Conservation (phyloP, 1,140 invertebrate species). For the Drosophila prosaltans region DNA sequence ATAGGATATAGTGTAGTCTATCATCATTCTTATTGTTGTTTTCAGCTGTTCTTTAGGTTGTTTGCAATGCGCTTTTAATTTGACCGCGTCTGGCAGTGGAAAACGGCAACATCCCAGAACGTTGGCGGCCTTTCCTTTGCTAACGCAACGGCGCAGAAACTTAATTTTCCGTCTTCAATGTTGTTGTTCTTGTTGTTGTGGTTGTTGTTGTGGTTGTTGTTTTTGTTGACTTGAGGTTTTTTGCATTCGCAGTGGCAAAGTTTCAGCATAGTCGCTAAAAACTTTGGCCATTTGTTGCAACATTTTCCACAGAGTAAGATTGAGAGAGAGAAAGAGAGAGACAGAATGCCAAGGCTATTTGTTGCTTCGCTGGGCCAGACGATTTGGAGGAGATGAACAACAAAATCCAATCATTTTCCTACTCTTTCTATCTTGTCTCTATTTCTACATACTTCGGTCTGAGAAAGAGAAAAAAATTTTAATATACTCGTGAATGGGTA, state of each 20-base stretch:
- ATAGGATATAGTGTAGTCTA: neutral
- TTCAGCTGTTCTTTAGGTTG: neutral
- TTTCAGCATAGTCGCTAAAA: slow-evolving; percentile 57
- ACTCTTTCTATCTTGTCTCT: slow-evolving; percentile 19
- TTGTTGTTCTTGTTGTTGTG: slow-evolving; percentile 30
- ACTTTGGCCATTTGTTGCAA: slow-evolving; percentile 62
- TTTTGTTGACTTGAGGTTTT: slow-evolving; percentile 59
- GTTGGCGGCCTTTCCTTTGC: slow-evolving; percentile 56
- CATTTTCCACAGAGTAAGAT: slow-evolving; percentile 38
- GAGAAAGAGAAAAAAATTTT: slow-evolving; percentile 42
- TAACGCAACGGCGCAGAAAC: slow-evolving; percentile 69
- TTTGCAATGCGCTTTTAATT: slow-evolving; percentile 70
- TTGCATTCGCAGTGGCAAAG: slow-evolving; percentile 65
- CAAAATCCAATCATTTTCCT: slow-evolving; percentile 72
- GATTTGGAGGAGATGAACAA: slow-evolving; percentile 29
- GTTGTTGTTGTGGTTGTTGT: slow-evolving; percentile 37
- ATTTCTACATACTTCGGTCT: slow-evolving; percentile 32
- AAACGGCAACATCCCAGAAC: slow-evolving; percentile 29
- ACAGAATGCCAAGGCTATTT: slow-evolving; percentile 50
- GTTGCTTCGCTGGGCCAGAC: slow-evolving; percentile 72
- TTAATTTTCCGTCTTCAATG: slow-evolving; percentile 58
- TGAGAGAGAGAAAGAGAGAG: neutral
- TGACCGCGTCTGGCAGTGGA: slow-evolving; percentile 57
- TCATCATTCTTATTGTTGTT: neutral
- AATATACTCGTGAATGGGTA: slow-evolving; percentile 62